A percentile compares a stretch with the other conserved stretches of the same genome.
These are phyloP conservation scores for Augiades crinisus DNA, from an alignment of 2,888 invertebrate genomes.

Conservation along the genomic window DNA sequence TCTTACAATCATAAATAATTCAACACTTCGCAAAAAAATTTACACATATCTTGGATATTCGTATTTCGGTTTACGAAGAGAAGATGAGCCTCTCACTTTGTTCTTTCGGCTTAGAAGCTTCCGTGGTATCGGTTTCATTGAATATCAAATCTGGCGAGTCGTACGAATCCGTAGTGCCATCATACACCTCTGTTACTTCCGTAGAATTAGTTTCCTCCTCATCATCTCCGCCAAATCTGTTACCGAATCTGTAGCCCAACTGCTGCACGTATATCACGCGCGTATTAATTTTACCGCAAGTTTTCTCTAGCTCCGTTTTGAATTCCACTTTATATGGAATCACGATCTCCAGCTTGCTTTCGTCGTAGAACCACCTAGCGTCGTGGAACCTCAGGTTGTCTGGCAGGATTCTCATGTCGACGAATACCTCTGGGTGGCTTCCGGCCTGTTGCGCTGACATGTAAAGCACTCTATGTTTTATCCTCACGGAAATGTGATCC, in stretches of 20 bases:
- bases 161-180: neutral
- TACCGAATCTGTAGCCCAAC: neutral
- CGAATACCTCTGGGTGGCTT: neutral
- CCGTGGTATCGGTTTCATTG: neutral
- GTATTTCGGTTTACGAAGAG: neutral
- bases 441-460: constrained; percentile 6
- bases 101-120: neutral
- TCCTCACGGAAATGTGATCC: constrained; percentile 15
- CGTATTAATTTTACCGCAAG: constrained; percentile 5
- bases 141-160: neutral
- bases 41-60: too few species aligned
- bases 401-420: constrained; percentile 20
- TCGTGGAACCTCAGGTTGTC: neutral
- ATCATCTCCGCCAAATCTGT: constrained; percentile 12
- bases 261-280: neutral
- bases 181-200: neutral
- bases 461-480: constrained; percentile 16
- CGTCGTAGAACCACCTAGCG: constrained; percentile 7
- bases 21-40: neutral
- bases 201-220: neutral
- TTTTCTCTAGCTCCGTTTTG: neutral
- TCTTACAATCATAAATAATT: too few species aligned
- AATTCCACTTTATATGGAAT: constrained; percentile 13
- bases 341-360: neutral
- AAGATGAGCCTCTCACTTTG: neutral